These are phyloP conservation scores for Ceriagrion tenellum DNA, from an alignment of 2,888 invertebrate genomes.

Conservation along the genomic window DNA sequence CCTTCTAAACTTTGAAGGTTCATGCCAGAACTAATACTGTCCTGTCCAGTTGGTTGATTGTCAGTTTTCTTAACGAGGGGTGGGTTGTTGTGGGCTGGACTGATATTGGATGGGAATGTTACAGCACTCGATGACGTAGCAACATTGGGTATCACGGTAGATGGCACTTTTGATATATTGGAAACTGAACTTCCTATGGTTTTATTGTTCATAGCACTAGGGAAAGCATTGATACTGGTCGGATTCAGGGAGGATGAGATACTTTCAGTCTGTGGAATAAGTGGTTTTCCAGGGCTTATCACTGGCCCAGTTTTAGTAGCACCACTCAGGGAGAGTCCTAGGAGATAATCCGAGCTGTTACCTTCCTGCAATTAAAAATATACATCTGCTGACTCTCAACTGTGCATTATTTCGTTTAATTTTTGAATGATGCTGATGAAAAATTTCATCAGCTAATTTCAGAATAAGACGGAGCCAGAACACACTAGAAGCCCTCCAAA, in stretches of 20 bases:
- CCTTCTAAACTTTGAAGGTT: slow-evolving; percentile 47
- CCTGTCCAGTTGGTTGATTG: not conserved
- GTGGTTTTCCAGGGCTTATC: not conserved
- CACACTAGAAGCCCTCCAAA: no score
- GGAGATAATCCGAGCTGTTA: slow-evolving; percentile 45
- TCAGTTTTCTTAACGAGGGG: not conserved
- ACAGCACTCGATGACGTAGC: not conserved
- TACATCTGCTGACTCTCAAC: no score
- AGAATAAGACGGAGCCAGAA: no score
- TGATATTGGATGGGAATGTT: slow-evolving; percentile 19
- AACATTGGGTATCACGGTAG: not conserved
- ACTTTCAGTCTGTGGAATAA: slow-evolving; percentile 4
- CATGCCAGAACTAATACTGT: slow-evolving; percentile 28
- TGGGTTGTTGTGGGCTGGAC: slow-evolving; percentile 22
- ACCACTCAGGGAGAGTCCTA: slow-evolving; percentile 50
- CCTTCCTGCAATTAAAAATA: slow-evolving; percentile 5
- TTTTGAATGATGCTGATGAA: no score
- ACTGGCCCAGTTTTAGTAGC: not conserved
- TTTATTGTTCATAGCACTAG: slow-evolving; percentile 16
- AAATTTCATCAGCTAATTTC: no score
- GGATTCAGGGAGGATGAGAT: slow-evolving; percentile 15
- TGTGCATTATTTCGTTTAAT: no score
- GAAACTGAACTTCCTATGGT: slow-evolving; percentile 23
- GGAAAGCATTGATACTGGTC: not conserved
- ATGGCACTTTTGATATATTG: slow-evolving; percentile 36